Evolutionary conservation across 2,797 vertebrate species (phyloP).

Genomic region (Ceryle rudis): DNA sequence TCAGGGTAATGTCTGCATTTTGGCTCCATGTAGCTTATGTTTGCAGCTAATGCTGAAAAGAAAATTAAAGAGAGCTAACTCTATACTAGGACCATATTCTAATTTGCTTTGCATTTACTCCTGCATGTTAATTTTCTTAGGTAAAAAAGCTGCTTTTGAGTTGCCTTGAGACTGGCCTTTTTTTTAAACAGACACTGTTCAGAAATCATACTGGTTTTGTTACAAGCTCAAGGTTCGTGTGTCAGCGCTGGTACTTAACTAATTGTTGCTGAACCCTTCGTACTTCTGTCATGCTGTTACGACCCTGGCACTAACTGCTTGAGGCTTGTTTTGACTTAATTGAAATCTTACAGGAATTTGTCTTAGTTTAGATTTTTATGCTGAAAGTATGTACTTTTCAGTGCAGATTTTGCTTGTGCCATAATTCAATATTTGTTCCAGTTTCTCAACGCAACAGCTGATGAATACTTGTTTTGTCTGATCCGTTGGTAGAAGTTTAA

Average conservation of each 20-base stretch:
- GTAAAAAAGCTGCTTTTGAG: not conserved
- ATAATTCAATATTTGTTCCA: not conserved
- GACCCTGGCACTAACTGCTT: not conserved
- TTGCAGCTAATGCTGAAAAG: not conserved
- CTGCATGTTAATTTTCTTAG: not conserved
- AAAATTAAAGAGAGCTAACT: not conserved
- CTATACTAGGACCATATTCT: not conserved
- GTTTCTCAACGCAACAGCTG: not conserved
- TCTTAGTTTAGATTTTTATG: slow-evolving; percentile 7
- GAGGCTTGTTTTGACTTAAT: not conserved
- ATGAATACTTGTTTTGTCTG: not conserved
- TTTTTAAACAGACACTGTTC: not conserved
- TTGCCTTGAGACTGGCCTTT: not conserved
- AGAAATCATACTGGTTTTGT: not conserved
- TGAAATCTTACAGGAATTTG: not conserved
- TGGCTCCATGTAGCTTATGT: not conserved
- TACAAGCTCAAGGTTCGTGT: not conserved
- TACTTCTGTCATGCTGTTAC: not conserved
- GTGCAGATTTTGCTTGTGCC: not conserved
- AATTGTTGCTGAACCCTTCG: not conserved
- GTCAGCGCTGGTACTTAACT: not conserved
- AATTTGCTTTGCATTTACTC: not conserved
- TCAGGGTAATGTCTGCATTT: not conserved
- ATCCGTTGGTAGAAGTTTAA: not conserved
- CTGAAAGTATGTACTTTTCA: not conserved